A percentile compares a stretch with the other conserved stretches of the same genome.
Conservation (phyloP, 2,113 vertebrate species). For the Balaenoptera acutorostrata region DNA sequence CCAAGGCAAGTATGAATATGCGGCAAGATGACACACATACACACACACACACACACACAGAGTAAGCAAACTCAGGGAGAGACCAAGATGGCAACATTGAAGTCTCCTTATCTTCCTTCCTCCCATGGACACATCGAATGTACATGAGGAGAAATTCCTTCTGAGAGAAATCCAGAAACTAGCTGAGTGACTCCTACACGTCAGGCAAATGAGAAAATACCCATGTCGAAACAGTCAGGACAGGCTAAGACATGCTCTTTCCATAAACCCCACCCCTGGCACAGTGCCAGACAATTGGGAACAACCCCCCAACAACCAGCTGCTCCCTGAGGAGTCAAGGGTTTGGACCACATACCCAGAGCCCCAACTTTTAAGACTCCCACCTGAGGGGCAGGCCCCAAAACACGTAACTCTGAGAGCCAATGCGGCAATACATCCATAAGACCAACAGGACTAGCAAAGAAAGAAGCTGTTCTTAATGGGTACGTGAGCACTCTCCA, state of each 20-base stretch:
- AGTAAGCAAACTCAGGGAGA: not conserved
- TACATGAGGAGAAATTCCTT: not conserved
- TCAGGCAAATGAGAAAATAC: not conserved
- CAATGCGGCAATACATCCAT: not conserved
- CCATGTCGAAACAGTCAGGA: not conserved
- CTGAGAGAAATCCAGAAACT: not conserved
- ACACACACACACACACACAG: no score
- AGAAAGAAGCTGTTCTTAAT: not conserved
- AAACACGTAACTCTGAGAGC: not conserved
- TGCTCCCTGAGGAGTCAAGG: not conserved
- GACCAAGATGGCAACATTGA: not conserved
- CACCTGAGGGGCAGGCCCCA: not conserved
- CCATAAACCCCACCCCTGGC: not conserved
- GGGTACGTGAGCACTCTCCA: not conserved
- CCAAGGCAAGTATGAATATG: slow-evolving; percentile 89
- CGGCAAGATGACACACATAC: slow-evolving; percentile 86
- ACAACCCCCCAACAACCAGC: not conserved
- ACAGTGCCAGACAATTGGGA: not conserved
- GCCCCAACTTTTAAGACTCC: not conserved
- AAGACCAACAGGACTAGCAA: not conserved
- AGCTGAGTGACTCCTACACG: not conserved
- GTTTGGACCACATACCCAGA: not conserved
- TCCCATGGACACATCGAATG: not conserved
- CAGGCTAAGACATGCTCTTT: not conserved
- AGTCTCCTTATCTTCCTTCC: not conserved